These are phyloP conservation scores for Patagioenas fasciata DNA, from an alignment of 2,113 vertebrate species.

Conservation along the genomic window DNA sequence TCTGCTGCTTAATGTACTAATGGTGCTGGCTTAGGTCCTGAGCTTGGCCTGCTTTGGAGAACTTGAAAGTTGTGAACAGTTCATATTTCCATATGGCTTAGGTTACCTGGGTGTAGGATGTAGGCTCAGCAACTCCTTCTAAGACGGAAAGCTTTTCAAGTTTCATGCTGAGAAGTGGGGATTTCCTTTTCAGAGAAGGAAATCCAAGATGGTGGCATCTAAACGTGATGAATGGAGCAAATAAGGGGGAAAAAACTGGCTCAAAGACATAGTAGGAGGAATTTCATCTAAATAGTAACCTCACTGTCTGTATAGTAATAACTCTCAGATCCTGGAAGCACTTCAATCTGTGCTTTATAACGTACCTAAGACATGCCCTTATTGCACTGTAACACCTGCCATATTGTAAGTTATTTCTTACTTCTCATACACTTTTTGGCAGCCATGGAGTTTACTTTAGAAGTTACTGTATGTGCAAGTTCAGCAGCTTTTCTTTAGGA, in stretches of 20 bases:
- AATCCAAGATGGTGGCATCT: conserved; percentile 13
- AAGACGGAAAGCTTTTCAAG: conserved; percentile 27
- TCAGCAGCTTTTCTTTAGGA: conserved; percentile 62
- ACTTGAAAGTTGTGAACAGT: neutral
- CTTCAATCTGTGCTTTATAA: conserved; percentile 44
- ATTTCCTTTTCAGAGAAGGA: conserved; percentile 9
- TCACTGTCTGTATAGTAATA: neutral
- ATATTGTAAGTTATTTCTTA: conserved; percentile 62
- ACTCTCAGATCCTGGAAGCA: neutral
- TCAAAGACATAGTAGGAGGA: neutral
- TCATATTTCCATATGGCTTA: neutral
- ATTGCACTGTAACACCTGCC: conserved; percentile 59
- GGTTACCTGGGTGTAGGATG: neutral
- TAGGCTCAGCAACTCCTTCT: neutral
- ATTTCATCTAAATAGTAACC: conserved; percentile 13
- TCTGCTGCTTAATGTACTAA: neutral
- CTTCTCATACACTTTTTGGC: conserved; percentile 59
- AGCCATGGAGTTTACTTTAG: conserved; percentile 66
- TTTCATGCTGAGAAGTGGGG: neutral
- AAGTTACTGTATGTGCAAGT: conserved; percentile 54
- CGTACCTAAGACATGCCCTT: conserved; percentile 37
- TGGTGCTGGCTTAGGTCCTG: neutral
- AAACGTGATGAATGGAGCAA: conserved; percentile 1
- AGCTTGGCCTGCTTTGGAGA: neutral
- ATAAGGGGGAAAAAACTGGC: neutral